phyloP scores from a whole-genome alignment of 2,113 vertebrate species.

The Pelmatolapia mariae region DNA sequence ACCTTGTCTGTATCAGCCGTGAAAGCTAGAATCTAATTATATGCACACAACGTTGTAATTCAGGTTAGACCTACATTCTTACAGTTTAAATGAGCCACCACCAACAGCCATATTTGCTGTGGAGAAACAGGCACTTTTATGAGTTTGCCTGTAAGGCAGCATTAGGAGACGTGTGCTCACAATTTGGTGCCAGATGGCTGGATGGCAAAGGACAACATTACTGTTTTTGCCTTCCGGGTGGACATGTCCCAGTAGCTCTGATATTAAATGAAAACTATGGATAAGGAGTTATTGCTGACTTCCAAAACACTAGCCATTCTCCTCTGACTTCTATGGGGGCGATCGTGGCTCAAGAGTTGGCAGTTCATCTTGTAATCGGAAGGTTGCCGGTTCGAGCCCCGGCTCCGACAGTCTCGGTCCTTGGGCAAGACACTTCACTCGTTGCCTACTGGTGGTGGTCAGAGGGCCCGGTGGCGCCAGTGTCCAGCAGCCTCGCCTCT shows the following conservation, averaged over 20 bases:
- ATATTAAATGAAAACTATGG: not conserved
- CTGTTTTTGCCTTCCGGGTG: not conserved
- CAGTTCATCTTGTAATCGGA: too few relatives aligned
- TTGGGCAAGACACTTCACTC: too few relatives aligned
- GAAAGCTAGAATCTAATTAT: not conserved
- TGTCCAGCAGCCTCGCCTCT: too few relatives aligned
- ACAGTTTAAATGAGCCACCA: not conserved
- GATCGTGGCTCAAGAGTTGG: too few relatives aligned
- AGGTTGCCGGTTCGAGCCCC: too few relatives aligned
- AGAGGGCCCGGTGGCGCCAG: too few relatives aligned
- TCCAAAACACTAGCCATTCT: not conserved
- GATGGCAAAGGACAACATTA: not conserved
- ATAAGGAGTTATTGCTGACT: not conserved
- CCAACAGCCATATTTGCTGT: not conserved
- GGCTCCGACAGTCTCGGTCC: too few relatives aligned
- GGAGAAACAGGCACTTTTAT: not conserved
- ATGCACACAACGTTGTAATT: not conserved
- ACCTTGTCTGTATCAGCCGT: accelerated
- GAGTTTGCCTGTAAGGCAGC: not conserved
- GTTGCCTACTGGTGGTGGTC: too few relatives aligned
- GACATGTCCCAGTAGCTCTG: not conserved
- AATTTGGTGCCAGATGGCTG: not conserved
- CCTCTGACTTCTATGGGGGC: not conserved
- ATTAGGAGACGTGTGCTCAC: not conserved
- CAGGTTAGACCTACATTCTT: not conserved